These are phyloP conservation scores for Caenorhabditis panamensis DNA, from an alignment of 2,888 invertebrate species.

Conservation along the genomic window DNA sequence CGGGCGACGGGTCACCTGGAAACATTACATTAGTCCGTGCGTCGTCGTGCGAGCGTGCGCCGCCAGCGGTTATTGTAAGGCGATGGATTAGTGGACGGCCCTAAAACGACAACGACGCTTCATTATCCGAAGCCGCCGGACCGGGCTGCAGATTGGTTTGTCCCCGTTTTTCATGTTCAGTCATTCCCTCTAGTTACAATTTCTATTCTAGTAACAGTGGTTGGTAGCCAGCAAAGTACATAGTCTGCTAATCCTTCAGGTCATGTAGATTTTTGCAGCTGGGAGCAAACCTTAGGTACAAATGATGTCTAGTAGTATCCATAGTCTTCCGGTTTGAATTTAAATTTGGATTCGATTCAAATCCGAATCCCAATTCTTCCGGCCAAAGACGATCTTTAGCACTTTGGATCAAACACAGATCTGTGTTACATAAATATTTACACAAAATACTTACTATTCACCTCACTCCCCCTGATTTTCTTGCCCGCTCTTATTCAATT, in stretches of 20 bases:
- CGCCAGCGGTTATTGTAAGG: slow-evolving; percentile 56
- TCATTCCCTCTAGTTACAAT: too few species aligned
- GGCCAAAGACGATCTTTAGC: neutral
- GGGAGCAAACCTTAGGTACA: too few species aligned
- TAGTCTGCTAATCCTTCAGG: too few species aligned
- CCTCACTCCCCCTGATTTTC: too few species aligned
- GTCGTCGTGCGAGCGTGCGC: slow-evolving; percentile 40
- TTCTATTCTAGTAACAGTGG: too few species aligned
- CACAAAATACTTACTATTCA: slow-evolving; percentile 15
- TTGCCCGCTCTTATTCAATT: neutral
- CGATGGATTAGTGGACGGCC: slow-evolving; percentile 47
- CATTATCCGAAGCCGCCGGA: slow-evolving; percentile 22
- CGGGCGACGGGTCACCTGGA: slow-evolving; percentile 62
- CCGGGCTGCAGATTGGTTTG: slow-evolving; percentile 8
- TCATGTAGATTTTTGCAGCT: too few species aligned
- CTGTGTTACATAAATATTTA: slow-evolving; percentile 39
- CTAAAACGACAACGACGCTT: slow-evolving; percentile 37
- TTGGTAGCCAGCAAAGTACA: too few species aligned
- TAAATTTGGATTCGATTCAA: neutral
- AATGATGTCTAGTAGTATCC: too few species aligned
- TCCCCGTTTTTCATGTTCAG: slow-evolving; percentile 19
- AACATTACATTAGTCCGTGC: slow-evolving; percentile 61
- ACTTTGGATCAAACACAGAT: slow-evolving; percentile 3
- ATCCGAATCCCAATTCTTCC: too few species aligned
- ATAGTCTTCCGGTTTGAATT: neutral